Evolutionary conservation across 2,797 vertebrate species (phyloP).

Genomic region (Merluccius polli): DNA sequence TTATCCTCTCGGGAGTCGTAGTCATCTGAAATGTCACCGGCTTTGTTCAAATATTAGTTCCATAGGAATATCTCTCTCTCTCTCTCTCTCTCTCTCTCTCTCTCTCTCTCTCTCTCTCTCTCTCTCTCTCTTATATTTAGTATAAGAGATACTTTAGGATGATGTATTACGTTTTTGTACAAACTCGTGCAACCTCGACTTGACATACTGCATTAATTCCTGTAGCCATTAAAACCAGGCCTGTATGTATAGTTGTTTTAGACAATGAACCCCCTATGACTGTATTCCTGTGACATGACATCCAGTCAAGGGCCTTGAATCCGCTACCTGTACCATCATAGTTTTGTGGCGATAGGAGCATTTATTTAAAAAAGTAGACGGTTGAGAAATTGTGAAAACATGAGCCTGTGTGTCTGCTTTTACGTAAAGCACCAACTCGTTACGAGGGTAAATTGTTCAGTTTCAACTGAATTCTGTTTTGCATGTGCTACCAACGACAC

Average conservation of each 20-base stretch:
- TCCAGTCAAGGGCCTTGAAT: background rate
- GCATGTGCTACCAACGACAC: too few relatives aligned
- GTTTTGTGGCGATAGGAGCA: too few relatives aligned
- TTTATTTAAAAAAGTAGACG: too few relatives aligned
- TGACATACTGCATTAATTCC: background rate
- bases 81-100: conserved; percentile 3
- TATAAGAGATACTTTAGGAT: background rate
- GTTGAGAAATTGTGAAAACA: too few relatives aligned
- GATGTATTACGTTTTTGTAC: background rate
- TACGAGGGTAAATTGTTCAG: too few relatives aligned
- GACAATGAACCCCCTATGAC: background rate
- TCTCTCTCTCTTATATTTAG: background rate
- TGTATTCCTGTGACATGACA: background rate
- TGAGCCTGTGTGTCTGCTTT: too few relatives aligned
- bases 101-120: conserved; percentile 16
- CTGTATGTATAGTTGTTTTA: background rate
- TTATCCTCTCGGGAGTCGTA: conserved; percentile 11
- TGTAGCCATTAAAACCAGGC: background rate
- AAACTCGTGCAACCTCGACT: background rate
- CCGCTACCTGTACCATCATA: too few relatives aligned
- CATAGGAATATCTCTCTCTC: conserved; percentile 14
- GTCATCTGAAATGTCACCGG: conserved; percentile 30
- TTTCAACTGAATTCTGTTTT: too few relatives aligned
- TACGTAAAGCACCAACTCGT: too few relatives aligned
- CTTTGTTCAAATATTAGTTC: conserved; percentile 25